A percentile compares a stretch with the other conserved stretches of the same genome.
These are phyloP conservation scores for Yponomeuta evonymella DNA, from an alignment of 2,888 invertebrate genomes.

Conservation along the genomic window DNA sequence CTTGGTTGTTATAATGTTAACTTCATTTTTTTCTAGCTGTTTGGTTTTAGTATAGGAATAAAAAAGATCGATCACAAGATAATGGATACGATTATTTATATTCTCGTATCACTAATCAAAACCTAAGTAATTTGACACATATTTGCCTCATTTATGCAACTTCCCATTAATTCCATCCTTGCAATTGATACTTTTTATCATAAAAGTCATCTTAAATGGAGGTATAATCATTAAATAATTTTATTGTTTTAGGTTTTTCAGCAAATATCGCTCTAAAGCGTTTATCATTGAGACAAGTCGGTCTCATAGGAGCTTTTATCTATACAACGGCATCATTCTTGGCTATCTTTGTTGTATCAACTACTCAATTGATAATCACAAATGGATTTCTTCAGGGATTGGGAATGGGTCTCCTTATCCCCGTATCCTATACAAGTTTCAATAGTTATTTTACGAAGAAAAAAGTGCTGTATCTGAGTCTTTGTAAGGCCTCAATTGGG, in stretches of 20 bases:
- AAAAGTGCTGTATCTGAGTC: conserved; percentile 81
- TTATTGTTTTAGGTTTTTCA: conserved; percentile 76
- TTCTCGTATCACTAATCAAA: background rate
- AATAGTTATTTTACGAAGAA: conserved; percentile 84
- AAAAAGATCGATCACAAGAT: background rate
- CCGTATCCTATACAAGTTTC: conserved; percentile 83
- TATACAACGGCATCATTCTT: conserved; percentile 79
- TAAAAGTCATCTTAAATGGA: background rate
- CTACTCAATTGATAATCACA: conserved; percentile 78
- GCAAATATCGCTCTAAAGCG: conserved; percentile 81
- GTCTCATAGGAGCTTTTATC: conserved; percentile 78
- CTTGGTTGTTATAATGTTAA: too few species aligned
- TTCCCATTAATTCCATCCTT: background rate
- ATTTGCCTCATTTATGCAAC: background rate
- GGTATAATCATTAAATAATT: background rate
- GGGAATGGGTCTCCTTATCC: conserved; percentile 83
- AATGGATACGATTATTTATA: background rate
- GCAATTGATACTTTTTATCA: background rate
- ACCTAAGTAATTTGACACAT: background rate
- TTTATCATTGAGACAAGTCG: conserved; percentile 79
- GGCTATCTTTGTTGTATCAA: conserved; percentile 78
- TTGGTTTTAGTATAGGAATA: background rate
- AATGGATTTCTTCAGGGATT: conserved; percentile 80
- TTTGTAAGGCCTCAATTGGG: conserved; percentile 82
- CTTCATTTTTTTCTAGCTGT: too few species aligned